A percentile compares a stretch with the other conserved stretches of the same genome.
Evolutionary conservation across 2,113 vertebrate species (phyloP).

Genomic region (Microtus ochrogaster): DNA sequence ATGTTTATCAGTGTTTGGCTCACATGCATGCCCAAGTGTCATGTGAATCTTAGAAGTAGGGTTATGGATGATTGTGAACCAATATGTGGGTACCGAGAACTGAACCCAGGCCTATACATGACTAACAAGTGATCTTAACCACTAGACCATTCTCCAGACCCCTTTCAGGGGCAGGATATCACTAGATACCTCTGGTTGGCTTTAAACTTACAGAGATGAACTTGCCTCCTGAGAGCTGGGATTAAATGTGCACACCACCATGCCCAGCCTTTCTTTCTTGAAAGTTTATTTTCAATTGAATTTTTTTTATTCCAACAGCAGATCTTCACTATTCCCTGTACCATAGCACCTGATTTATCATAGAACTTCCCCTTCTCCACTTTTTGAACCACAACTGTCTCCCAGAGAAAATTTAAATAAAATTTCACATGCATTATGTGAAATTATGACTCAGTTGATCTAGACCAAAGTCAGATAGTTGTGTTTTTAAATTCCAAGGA

Average conservation of each 20-base stretch:
- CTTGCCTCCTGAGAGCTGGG: not conserved
- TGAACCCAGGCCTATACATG: not conserved
- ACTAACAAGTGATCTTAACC: not conserved
- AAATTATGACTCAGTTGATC: not conserved
- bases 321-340: not conserved
- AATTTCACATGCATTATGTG: not conserved
- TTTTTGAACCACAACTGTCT: not conserved
- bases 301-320: not conserved
- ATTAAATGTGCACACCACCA: not conserved
- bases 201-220: not conserved
- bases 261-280: not conserved
- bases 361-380: not conserved
- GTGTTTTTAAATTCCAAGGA: conserved; percentile 28
- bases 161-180: not conserved
- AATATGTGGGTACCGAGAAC: not conserved
- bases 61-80: not conserved
- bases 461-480: not conserved
- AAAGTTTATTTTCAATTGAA: not conserved
- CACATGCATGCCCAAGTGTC: not conserved
- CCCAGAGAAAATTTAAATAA: not conserved
- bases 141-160: not conserved
- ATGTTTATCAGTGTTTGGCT: not conserved
- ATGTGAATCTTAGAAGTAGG: not conserved
- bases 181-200: not conserved
- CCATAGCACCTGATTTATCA: not conserved